Percentiles rank a stretch among this genome's conserved stretches.
phyloP scores from a whole-genome alignment of 2,888 invertebrate species.

The Hipparchia semele region DNA sequence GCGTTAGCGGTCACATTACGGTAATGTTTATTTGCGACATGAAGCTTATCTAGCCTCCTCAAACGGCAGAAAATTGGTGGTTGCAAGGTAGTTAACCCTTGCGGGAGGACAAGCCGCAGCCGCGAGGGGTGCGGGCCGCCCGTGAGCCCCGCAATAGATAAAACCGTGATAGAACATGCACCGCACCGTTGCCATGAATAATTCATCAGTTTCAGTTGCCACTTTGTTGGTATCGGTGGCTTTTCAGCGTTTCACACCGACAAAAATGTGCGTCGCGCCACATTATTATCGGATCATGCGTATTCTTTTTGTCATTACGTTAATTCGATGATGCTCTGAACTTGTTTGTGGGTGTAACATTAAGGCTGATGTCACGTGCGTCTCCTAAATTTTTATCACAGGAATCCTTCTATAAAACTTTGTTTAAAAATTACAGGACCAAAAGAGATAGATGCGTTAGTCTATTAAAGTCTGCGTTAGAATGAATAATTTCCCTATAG shows the following conservation, averaged over 20 bases:
- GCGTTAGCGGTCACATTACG: constrained; percentile 68
- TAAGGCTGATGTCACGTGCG: neutral
- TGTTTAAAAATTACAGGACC: too few species aligned
- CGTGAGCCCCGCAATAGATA: constrained; percentile 81
- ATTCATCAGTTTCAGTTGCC: constrained; percentile 84
- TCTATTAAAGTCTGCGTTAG: too few species aligned
- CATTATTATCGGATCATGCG: constrained; percentile 70
- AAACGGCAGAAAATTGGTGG: constrained; percentile 77
- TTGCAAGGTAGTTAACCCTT: constrained; percentile 80
- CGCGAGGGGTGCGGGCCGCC: constrained; percentile 42
- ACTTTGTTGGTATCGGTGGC: constrained; percentile 82
- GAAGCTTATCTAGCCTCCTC: constrained; percentile 77
- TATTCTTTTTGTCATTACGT: constrained; percentile 60
- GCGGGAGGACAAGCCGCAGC: constrained; percentile 62
- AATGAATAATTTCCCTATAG: too few species aligned
- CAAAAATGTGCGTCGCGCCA: constrained; percentile 78
- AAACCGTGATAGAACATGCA: constrained; percentile 84
- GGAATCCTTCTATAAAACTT: neutral
- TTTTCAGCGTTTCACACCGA: constrained; percentile 80
- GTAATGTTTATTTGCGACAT: constrained; percentile 75
- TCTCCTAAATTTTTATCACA: neutral
- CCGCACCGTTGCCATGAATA: constrained; percentile 81
- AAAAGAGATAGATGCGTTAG: too few species aligned
- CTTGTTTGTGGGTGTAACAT: constrained; percentile 22
- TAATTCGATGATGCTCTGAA: constrained; percentile 40